Conservation (phyloP, 1,140 invertebrate species). For the Drosophila watanabei region DNA sequence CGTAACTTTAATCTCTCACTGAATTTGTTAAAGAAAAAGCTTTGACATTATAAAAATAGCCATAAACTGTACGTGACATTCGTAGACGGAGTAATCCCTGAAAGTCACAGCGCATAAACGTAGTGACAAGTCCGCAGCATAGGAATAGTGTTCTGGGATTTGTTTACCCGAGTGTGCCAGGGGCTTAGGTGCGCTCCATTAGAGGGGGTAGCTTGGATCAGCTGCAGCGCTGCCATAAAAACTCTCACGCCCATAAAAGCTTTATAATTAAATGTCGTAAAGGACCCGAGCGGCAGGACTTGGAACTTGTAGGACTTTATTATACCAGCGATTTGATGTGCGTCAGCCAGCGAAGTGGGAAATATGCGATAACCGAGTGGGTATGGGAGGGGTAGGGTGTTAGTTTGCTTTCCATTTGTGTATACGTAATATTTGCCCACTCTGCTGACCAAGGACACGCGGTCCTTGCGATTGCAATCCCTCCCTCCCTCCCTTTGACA, state of each 20-base stretch:
- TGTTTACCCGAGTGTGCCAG: constrained; percentile 33
- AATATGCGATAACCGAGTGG: constrained; percentile 19
- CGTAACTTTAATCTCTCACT: background rate
- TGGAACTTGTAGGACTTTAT: constrained; percentile 17
- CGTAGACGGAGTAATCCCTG: background rate
- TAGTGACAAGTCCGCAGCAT: background rate
- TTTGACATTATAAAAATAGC: background rate
- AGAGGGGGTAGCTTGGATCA: constrained; percentile 23
- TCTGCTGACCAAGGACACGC: constrained; percentile 45
- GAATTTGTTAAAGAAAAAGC: background rate
- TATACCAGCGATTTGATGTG: constrained; percentile 42
- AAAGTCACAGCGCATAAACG: constrained; percentile 27
- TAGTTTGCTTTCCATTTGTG: constrained; percentile 51
- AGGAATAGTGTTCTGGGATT: constrained; percentile 16
- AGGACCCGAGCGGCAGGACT: constrained; percentile 6
- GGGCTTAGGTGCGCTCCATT: constrained; percentile 3
- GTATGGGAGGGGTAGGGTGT: background rate
- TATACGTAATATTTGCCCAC: constrained; percentile 53
- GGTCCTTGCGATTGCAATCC: constrained; percentile 43
- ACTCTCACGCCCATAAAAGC: constrained; percentile 61
- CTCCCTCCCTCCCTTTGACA: constrained; percentile 16
- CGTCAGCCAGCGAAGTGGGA: constrained; percentile 48
- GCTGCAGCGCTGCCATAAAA: constrained; percentile 49
- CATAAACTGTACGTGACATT: constrained; percentile 1
- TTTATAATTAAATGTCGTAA: constrained; percentile 62